These are phyloP conservation scores for Arnoldichthys spilopterus DNA, from an alignment of 2,797 vertebrate species.

Conservation along the genomic window DNA sequence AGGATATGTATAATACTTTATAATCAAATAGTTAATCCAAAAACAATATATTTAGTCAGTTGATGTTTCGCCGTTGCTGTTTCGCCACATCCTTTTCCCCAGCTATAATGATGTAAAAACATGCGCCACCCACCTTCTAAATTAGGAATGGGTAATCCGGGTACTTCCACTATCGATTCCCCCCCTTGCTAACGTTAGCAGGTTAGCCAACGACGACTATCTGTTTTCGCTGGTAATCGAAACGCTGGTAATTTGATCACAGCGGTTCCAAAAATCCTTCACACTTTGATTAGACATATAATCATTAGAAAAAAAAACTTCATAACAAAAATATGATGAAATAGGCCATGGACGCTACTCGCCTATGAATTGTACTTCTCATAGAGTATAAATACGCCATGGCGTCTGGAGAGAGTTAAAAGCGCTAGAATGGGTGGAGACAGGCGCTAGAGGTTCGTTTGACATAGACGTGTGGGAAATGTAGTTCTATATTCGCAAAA, in stretches of 20 bases:
- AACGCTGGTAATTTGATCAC: background rate
- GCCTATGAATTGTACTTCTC: slow-evolving; percentile 32
- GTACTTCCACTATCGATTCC: slow-evolving; percentile 40
- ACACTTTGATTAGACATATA: slow-evolving; percentile 12
- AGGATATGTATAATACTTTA: too few relatives aligned
- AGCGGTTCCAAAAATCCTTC: slow-evolving; percentile 29
- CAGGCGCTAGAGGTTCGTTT: background rate
- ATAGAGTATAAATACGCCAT: slow-evolving; percentile 62
- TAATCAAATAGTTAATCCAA: too few relatives aligned
- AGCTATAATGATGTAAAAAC: slow-evolving; percentile 12
- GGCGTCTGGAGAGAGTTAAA: slow-evolving; percentile 63
- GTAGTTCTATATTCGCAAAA: slow-evolving; percentile 69
- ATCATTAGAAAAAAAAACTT: background rate
- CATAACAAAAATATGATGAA: background rate
- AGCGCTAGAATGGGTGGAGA: slow-evolving; percentile 55
- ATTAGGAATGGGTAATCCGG: slow-evolving; percentile 35
- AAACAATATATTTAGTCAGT: too few relatives aligned
- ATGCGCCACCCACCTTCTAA: slow-evolving; percentile 57
- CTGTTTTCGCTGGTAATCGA: slow-evolving; percentile 4
- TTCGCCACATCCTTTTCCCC: too few relatives aligned
- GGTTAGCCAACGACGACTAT: slow-evolving; percentile 25
- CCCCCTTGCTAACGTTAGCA: slow-evolving; percentile 48
- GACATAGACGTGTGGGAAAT: slow-evolving; percentile 58
- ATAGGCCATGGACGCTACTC: slow-evolving; percentile 1
- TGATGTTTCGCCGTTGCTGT: too few relatives aligned